Base-by-base conservation (phyloP, 2,113 vertebrate genomes). In the Onychostruthus taczanowskii region DNA sequence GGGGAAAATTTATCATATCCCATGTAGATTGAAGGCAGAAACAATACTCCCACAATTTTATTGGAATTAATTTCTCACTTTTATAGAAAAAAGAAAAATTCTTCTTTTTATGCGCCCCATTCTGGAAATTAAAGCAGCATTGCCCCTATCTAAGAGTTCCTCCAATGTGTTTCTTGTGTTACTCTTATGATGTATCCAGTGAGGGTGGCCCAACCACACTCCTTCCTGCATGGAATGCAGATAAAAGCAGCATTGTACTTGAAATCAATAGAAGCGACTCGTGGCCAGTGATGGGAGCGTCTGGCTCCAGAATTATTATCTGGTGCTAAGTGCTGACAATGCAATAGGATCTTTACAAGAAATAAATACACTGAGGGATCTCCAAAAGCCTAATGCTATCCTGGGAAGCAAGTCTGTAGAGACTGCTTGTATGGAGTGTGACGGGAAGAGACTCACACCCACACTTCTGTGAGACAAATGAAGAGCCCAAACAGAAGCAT, bases 321-420 rank as follows among this genome's bases (percentile, higher is more conserved):
- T 94, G 63, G 41, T 77, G 63, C 83, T 97, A 95, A 95, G 93
- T 94, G 93, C 89, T 97, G 91, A 93, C 87, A 85, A 7, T 63
- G 72, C 91, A 90, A 49, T 74, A 88, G 46, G n/a, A 49, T 62
- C 74, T 90, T 89, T 77, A 73, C 78, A 80, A 87, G 81, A 90
- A 73, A 91, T 68, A 94, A 94, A 89, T 68, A 69, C 74, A 70
- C 68, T 35, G 18, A 86, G 58, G 50, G 47, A 76, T 79, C 58
- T 91, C 77, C 89, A 87, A 87, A 87, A 94, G 68, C 46, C 39
- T 89, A 62, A 83, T 41, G 43, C 35, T 55, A 31, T 20, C 62
- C 77, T 33, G 44, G 31, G 70, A 75, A 67, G 44, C 1, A 33
- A 82, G 47, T 37, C 61, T 87, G 56, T 41, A 7, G 20, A 67